Conservation (phyloP, 2,113 vertebrate genomes). For the Clarias macrocephalus region DNA sequence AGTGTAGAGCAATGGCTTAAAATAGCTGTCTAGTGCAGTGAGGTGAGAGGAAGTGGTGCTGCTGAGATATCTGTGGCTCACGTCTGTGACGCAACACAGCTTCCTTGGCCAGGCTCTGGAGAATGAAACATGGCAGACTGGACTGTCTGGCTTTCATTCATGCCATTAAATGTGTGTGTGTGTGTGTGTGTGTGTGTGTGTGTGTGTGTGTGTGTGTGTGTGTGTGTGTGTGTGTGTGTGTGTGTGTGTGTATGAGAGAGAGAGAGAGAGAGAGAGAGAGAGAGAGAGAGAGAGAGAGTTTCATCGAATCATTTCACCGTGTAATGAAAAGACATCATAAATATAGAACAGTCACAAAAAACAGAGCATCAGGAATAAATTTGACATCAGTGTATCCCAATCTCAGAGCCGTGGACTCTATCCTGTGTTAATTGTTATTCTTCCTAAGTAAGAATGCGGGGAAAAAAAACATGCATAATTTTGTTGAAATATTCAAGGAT, state of each 20-base stretch:
- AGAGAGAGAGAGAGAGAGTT: background rate
- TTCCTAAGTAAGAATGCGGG: background rate
- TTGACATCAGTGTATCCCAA: background rate
- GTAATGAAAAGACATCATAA: conserved; percentile 3
- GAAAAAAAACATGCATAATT: background rate
- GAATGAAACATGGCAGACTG: conserved; percentile 34
- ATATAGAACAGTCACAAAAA: background rate
- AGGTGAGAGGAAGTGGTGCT: conserved; percentile 57
- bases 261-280: background rate
- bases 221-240: no score
- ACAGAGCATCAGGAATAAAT: background rate
- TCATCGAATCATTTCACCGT: background rate
- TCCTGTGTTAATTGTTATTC: no score
- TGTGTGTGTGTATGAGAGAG: no score
- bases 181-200: background rate
- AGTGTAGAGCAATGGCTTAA: conserved; percentile 60
- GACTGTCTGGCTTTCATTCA: conserved; percentile 49
- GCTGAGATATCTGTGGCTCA: conserved; percentile 55
- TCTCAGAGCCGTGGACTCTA: background rate
- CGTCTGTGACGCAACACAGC: conserved; percentile 64
- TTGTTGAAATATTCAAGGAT: background rate
- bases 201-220: background rate
- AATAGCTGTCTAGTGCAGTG: conserved; percentile 64
- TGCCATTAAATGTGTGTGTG: conserved; percentile 20
- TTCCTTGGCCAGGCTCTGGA: conserved; percentile 53